Evolutionary conservation across 2,113 vertebrate genomes (phyloP).

Genomic region (Axis porcinus): DNA sequence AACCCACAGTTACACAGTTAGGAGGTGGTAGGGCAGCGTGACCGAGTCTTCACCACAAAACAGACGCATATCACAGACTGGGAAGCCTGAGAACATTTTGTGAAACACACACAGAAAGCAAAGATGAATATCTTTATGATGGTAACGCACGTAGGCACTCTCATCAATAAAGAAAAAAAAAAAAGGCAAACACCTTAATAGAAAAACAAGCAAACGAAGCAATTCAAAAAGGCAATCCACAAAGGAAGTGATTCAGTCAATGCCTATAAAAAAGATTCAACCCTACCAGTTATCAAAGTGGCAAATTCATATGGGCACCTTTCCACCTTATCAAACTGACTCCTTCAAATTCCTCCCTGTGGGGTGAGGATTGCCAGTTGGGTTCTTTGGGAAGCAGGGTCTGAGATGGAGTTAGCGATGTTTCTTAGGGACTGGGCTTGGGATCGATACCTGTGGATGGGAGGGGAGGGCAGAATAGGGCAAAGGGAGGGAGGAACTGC

Average conservation of each 20-base stretch:
- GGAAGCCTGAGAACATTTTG: background rate
- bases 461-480: background rate
- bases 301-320: background rate
- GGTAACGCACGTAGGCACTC: background rate
- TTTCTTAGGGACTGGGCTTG: background rate
- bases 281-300: background rate
- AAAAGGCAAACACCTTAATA: background rate
- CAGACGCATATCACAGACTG: background rate
- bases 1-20: background rate
- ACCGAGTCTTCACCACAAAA: background rate
- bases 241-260: background rate
- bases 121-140: background rate
- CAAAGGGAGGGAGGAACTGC: background rate
- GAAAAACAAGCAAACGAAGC: background rate
- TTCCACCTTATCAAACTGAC: background rate
- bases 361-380: rapidly evolving
- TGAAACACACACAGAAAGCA: background rate
- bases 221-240: background rate
- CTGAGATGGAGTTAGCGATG: background rate
- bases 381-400: background rate
- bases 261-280: background rate
- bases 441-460: background rate
- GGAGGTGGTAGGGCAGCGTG: background rate
- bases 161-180: background rate
- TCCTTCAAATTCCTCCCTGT: rapidly evolving